Conservation (phyloP, 2,113 vertebrate genomes). For the Rhinolophus ferrumequinum region DNA sequence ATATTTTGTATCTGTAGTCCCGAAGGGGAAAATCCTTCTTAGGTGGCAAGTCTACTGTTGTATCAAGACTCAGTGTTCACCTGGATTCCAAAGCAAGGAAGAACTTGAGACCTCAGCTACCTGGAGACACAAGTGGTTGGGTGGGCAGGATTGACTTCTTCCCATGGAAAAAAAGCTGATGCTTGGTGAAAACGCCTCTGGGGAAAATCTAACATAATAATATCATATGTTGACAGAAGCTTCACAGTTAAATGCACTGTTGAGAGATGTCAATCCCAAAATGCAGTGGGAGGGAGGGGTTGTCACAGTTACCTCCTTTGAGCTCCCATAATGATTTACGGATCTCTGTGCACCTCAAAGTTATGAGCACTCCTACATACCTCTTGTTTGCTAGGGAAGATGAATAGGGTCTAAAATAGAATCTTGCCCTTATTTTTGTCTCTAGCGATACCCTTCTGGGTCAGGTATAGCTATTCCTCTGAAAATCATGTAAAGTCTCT, state of each 20-base stretch:
- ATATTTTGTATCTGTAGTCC: background rate
- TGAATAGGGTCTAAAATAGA: constrained; percentile 49
- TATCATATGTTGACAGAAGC: constrained; percentile 38
- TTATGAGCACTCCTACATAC: background rate
- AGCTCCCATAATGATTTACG: background rate
- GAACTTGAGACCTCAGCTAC: background rate
- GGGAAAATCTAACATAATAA: background rate
- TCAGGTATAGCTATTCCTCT: background rate
- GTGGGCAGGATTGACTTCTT: constrained; percentile 43
- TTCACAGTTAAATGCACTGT: background rate
- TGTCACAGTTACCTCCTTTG: background rate
- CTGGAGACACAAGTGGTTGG: background rate
- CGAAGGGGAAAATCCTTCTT: background rate
- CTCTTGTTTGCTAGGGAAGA: background rate
- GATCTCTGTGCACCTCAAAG: background rate
- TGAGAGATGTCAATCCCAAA: constrained; percentile 25
- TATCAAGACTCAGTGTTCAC: background rate
- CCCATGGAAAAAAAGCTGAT: background rate
- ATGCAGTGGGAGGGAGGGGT: background rate
- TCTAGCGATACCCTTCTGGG: background rate
- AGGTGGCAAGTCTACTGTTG: background rate
- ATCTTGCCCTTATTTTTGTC: background rate
- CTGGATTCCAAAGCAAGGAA: background rate
- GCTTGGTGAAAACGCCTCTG: constrained; percentile 11
- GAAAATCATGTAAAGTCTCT: constrained; percentile 8